Evolutionary conservation across 2,113 vertebrate species (phyloP).

Genomic region (Cacatua alba): DNA sequence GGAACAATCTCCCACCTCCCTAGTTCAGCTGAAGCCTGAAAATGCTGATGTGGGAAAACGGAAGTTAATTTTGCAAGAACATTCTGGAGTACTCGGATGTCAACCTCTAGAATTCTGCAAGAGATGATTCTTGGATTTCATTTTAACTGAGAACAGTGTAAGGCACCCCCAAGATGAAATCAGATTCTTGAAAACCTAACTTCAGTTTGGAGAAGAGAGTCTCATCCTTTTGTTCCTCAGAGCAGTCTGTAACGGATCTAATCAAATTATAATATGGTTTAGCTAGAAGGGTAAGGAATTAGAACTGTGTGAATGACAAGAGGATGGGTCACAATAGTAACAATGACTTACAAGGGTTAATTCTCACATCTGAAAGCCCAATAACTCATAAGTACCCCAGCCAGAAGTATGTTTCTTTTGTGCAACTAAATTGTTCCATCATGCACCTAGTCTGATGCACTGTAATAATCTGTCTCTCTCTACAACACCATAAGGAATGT

Average conservation of each 20-base stretch:
- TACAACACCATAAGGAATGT: not conserved
- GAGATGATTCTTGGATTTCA: not conserved
- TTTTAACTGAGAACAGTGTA: not conserved
- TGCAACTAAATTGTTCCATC: conserved; percentile 16
- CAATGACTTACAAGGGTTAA: conserved; percentile 38
- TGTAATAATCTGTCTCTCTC: conserved; percentile 20
- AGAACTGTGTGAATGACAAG: not conserved
- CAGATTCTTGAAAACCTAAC: not conserved
- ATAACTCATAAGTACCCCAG: not conserved
- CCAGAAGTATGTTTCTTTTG: not conserved
- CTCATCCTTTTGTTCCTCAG: not conserved
- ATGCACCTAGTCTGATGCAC: not conserved
- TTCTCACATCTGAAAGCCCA: conserved; percentile 37
- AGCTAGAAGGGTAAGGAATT: not conserved
- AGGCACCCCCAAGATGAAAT: not conserved
- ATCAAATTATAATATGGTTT: conserved; percentile 18
- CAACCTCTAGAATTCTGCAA: not conserved
- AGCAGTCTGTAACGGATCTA: not conserved
- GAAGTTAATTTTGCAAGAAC: not conserved
- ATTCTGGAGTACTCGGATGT: not conserved
- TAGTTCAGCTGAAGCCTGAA: not conserved
- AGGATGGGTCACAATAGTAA: conserved; percentile 15
- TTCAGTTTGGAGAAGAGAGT: not conserved
- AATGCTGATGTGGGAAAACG: not conserved
- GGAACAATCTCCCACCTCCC: not conserved